Percentiles rank a stretch among this genome's conserved stretches.
phyloP scores from a whole-genome alignment of 1,140 invertebrate species.

The Zophobas atratus region DNA sequence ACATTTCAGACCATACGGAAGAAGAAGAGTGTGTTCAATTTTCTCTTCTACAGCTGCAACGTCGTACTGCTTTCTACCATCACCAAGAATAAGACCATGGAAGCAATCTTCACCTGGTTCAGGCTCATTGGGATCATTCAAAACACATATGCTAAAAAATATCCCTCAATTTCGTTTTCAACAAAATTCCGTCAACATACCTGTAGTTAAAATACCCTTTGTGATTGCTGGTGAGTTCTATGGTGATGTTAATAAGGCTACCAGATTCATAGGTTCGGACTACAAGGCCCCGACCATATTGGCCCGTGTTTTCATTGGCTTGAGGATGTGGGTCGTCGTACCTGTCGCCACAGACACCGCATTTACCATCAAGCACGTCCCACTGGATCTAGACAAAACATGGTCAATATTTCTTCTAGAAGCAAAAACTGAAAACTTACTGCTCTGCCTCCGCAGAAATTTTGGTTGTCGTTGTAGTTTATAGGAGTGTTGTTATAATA shows the following conservation, averaged over 20 bases:
- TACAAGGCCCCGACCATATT: constrained; percentile 73
- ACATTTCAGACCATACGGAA: constrained; percentile 73
- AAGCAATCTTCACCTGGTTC: constrained; percentile 75
- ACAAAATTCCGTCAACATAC: constrained; percentile 17
- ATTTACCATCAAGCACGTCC: constrained; percentile 67
- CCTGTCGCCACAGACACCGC: constrained; percentile 74
- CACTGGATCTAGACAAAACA: constrained; percentile 25
- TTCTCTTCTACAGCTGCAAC: constrained; percentile 58
- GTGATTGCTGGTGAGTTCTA: constrained; percentile 72
- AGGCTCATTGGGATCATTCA: constrained; percentile 61
- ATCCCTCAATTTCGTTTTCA: constrained; percentile 68
- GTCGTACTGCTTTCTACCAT: constrained; percentile 65
- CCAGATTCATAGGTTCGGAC: constrained; percentile 66
- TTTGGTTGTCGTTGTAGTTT: constrained; percentile 77
- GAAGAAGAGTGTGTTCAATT: constrained; percentile 64
- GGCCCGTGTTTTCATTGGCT: constrained; percentile 75
- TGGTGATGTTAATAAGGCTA: constrained; percentile 64
- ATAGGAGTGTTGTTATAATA: constrained; percentile 71
- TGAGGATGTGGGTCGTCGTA: constrained; percentile 70
- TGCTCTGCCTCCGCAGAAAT: constrained; percentile 77
- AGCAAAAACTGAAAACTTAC: constrained; percentile 66
- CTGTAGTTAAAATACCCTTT: constrained; percentile 72
- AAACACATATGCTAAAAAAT: constrained; percentile 70
- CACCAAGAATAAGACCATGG: constrained; percentile 67
- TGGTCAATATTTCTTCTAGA: not conserved